Base-by-base conservation (phyloP, 1,140 invertebrate species). In the Zaprionus capensis region DNA sequence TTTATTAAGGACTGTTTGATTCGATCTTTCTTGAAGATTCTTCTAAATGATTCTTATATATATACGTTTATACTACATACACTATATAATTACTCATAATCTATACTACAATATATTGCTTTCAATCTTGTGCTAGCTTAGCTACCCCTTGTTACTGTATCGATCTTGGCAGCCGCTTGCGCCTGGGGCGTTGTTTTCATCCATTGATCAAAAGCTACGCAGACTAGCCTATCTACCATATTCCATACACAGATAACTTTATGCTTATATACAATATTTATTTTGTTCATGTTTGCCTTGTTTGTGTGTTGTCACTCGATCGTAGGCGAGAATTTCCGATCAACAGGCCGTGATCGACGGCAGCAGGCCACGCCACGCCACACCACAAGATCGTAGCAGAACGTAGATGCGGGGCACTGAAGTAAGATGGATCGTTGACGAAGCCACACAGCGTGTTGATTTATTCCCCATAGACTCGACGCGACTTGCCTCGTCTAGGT, bases 361-460 rank as follows among this genome's bases (percentile, higher is more conserved):
- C 85, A 82, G 67, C 85, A 88, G 64, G 81, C 85, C 81, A 82
- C 66, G 83, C 82, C 31, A 31, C 9, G 28, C 36, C 41, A 46
- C n/a, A 3, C 41, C 76, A 78, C 79, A 81, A 51, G 31, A 81
- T 44, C 58, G 24, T 15, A 49, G 58, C 26, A 56, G n/a, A 22
- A 2, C 46, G 5, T 24, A 51, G 46, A 22, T 46, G 38, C 34
- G 26, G 41, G 15, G 63, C 1, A 5, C 9, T 44, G 17, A 20
- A 49, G 26, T 36, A 85, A 85, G 86, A 91, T 91, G 90, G 88
- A 91, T 91, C 79, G 88, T 77, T 91, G 88, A 91, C 88, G 88
- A 91, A 91, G 84, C 88, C 88, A 91, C 88, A 91, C 88, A 91
- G 88, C 84, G 88, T 91, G 88, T 88, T 91, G 88, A 91, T 91